Conservation (phyloP, 2,797 vertebrate genomes). For the Myripristis murdjan region DNA sequence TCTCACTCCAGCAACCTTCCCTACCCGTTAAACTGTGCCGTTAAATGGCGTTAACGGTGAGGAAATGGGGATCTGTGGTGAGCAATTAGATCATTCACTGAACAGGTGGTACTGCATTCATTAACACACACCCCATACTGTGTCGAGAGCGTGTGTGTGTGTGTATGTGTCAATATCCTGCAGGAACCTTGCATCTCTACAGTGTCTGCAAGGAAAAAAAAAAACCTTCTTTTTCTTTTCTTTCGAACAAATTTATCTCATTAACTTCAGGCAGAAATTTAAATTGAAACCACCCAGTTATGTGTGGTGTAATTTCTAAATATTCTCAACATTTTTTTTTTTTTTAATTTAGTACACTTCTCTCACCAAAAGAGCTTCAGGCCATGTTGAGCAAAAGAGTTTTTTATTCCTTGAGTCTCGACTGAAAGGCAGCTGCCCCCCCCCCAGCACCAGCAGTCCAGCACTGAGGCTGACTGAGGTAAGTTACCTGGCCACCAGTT, state of each 20-base stretch:
- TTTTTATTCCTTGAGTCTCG: constrained; percentile 31
- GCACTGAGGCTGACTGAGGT: too few species aligned
- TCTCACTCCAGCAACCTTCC: constrained; percentile 55
- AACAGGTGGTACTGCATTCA: constrained; percentile 81
- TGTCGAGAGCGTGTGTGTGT: constrained; percentile 26
- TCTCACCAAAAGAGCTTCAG: constrained; percentile 30
- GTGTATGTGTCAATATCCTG: constrained; percentile 30
- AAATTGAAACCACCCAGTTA: constrained; percentile 19
- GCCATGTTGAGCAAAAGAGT: constrained; percentile 40
- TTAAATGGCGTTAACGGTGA: constrained; percentile 64
- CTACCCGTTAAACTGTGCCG: constrained; percentile 69
- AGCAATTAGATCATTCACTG: constrained; percentile 78
- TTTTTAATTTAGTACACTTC: constrained; percentile 63
- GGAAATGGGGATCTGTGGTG: constrained; percentile 75
- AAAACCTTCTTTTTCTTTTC: not conserved
- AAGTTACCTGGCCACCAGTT: too few species aligned
- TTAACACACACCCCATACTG: constrained; percentile 64
- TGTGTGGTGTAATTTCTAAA: constrained; percentile 55
- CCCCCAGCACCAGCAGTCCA: constrained; percentile 14
- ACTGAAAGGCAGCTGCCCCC: constrained; percentile 51
- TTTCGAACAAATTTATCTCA: not conserved
- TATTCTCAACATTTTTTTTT: constrained; percentile 69
- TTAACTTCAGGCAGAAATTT: constrained; percentile 24
- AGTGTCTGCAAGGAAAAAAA: constrained; percentile 7
- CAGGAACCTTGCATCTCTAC: constrained; percentile 34